These are phyloP conservation scores for Drosophila prolongata DNA, from an alignment of 2,888 invertebrate genomes.

Conservation along the genomic window DNA sequence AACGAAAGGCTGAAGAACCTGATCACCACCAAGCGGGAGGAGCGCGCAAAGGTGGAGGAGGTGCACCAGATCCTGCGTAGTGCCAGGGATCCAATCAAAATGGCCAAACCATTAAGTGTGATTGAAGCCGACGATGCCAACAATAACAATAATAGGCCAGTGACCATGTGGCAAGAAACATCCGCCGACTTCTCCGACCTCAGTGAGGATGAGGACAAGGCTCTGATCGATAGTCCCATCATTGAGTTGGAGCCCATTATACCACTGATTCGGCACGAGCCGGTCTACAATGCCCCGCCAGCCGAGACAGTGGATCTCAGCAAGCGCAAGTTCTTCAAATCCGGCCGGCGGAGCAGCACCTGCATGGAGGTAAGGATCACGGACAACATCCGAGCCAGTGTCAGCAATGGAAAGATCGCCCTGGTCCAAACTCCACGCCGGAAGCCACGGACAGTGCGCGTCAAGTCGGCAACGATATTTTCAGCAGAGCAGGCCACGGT, in stretches of 20 bases:
- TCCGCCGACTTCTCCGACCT: slow-evolving; percentile 71
- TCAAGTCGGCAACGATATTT: slow-evolving; percentile 71
- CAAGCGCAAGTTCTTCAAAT: slow-evolving; percentile 82
- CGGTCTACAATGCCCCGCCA: slow-evolving; percentile 23
- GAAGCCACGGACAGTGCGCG: slow-evolving; percentile 52
- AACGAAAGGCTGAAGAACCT: slow-evolving; percentile 80
- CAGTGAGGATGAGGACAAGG: slow-evolving; percentile 24
- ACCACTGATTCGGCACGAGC: slow-evolving; percentile 59
- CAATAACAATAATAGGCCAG: slow-evolving; percentile 52
- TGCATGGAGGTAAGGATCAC: slow-evolving; percentile 82
- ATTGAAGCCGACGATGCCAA: slow-evolving; percentile 54
- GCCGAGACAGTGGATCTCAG: slow-evolving; percentile 32
- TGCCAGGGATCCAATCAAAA: slow-evolving; percentile 81
- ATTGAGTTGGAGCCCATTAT: slow-evolving; percentile 65
- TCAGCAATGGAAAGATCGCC: slow-evolving; percentile 78
- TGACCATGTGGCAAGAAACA: slow-evolving; percentile 3
- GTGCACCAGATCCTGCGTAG: slow-evolving; percentile 78
- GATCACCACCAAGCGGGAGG: slow-evolving; percentile 74
- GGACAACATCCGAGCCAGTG: slow-evolving; percentile 78
- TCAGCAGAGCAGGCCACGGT: slow-evolving; percentile 83
- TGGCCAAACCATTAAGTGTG: slow-evolving; percentile 80
- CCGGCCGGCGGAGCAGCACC: slow-evolving; percentile 68
- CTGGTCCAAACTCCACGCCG: slow-evolving; percentile 61
- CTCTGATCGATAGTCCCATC: slow-evolving; percentile 9
- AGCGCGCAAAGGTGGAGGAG: slow-evolving; percentile 78